Base-by-base conservation (phyloP, 2,888 invertebrate genomes). In the Cremastobaeus sp. region DNA sequence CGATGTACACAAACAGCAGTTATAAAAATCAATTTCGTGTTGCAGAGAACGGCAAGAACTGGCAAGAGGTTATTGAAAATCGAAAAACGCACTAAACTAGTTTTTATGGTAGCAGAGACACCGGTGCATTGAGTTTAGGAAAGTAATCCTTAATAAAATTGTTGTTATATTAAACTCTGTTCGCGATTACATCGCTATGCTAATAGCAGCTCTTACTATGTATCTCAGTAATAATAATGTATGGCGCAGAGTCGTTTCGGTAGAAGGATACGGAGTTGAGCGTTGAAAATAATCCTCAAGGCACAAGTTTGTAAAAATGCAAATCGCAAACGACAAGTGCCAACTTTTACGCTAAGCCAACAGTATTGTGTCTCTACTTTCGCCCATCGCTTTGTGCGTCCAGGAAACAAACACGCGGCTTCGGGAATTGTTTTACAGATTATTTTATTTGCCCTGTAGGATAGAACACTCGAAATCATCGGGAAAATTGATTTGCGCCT, bases 171-270 rank as follows among this genome's bases (percentile, higher is more conserved):
- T 34, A 41, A 50, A 57, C 28, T 66, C 25, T 50, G 43, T 50
- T 50, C 35, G 35, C 20, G 20, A 43, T 68, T 18, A 20, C 59
- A 60, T 55, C 59, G 17, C 28, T 35, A 69, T 69, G 45, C 52
- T 69, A 52, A 68, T 52, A 35, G 37, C 18, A 41, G 11, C 21
- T 6, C 30, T 28, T 30, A 9, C 30, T 35, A 25, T 50, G 14
- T 45, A 39, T n/a, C n/a, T n/a, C n/a, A 32, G 48, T 25, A 57
- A 50, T 57, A 59, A 48, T 45, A 35, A 41, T 11, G 11, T 14
- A 25, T 47, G 32, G 17, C n/a, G n/a, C 21, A 12, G 28, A 12
- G 34, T 50, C n/a, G n/a, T n/a, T n/a, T n/a, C n/a, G n/a, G n/a
- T 30, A 30, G n/a, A 30, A 30, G 9, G 9, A n/a, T n/a, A 11